Percentiles rank a stretch among this genome's conserved stretches.
Evolutionary conservation across 2,888 invertebrate genomes (phyloP).

Genomic region (Oegoconia quadripuncta): DNA sequence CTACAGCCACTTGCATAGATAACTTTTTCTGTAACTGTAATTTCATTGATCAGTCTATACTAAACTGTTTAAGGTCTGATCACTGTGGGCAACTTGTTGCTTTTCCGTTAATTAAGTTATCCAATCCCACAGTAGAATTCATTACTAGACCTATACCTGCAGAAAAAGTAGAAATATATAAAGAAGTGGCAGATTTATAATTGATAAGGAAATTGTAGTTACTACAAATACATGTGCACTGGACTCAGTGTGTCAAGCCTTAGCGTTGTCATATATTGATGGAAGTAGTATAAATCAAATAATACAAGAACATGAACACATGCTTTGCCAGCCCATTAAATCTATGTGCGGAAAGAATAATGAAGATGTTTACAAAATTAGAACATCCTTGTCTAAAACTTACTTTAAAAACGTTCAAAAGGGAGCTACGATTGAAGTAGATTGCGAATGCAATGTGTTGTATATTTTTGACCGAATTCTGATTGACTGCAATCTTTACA

Average conservation of each 20-base stretch:
- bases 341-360: conserved; percentile 9
- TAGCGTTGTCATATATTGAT: conserved; percentile 11
- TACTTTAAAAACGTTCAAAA: conserved; percentile 14
- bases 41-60: too few species aligned
- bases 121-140: too few species aligned
- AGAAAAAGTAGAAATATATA: too few species aligned
- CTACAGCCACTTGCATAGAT: too few species aligned
- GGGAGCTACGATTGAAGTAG: conserved; percentile 4
- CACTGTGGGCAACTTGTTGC: too few species aligned
- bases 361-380: conserved; percentile 8
- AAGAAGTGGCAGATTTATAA: conserved; percentile 8
- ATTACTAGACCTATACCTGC: too few species aligned
- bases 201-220: conserved; percentile 7
- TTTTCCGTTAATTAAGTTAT: too few species aligned
- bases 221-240: conserved; percentile 15
- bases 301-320: conserved; percentile 8
- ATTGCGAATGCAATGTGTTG: conserved; percentile 14
- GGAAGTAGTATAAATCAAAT: conserved; percentile 12
- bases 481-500: conserved; percentile 8
- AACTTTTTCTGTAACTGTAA: too few species aligned
- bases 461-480: conserved; percentile 14
- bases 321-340: conserved; percentile 11
- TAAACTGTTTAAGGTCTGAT: too few species aligned
- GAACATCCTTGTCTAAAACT: conserved; percentile 11
- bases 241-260: conserved; percentile 6